A percentile compares a stretch with the other conserved stretches of the same genome.
phyloP scores from a whole-genome alignment of 2,888 invertebrate genomes.

The Pycnomerus fuliginosus region DNA sequence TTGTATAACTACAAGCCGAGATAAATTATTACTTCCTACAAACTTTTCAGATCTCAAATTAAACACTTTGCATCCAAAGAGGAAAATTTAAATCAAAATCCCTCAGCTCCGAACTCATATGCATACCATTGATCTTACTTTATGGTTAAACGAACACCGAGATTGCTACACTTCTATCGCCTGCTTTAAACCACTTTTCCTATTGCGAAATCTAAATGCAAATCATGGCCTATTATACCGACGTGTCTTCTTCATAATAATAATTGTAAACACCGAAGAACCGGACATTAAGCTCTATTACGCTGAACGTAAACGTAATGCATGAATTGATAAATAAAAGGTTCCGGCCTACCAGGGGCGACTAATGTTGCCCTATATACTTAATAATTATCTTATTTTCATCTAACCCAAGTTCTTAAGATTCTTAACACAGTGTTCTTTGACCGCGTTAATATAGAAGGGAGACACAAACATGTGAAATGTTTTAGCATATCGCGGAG shows the following conservation, averaged over 20 bases:
- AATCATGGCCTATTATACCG: too few relatives aligned
- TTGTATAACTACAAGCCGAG: slow-evolving; percentile 30
- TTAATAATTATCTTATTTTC: too few relatives aligned
- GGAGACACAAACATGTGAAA: slow-evolving; percentile 17
- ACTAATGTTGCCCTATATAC: too few relatives aligned
- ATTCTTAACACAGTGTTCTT: too few relatives aligned
- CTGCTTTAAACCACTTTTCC: slow-evolving; percentile 28
- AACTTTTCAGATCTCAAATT: slow-evolving; percentile 38
- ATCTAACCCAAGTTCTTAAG: too few relatives aligned
- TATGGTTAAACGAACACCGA: slow-evolving; percentile 40
- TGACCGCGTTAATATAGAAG: slow-evolving; percentile 16
- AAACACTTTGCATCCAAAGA: slow-evolving; percentile 36
- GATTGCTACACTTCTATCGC: slow-evolving; percentile 32
- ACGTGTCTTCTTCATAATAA: too few relatives aligned
- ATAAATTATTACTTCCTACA: slow-evolving; percentile 34
- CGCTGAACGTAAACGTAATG: too few relatives aligned
- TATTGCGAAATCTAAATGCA: slow-evolving; percentile 39
- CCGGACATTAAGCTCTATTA: too few relatives aligned
- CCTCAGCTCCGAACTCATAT: slow-evolving; percentile 37
- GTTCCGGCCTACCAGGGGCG: too few relatives aligned
- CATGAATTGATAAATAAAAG: too few relatives aligned
- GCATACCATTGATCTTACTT: slow-evolving; percentile 46
- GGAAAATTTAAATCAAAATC: slow-evolving; percentile 35
- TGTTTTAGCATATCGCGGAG: slow-evolving; percentile 15
- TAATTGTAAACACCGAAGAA: too few relatives aligned